These are phyloP conservation scores for Diceros bicornis DNA, from an alignment of 2,797 vertebrate genomes.

Conservation along the genomic window DNA sequence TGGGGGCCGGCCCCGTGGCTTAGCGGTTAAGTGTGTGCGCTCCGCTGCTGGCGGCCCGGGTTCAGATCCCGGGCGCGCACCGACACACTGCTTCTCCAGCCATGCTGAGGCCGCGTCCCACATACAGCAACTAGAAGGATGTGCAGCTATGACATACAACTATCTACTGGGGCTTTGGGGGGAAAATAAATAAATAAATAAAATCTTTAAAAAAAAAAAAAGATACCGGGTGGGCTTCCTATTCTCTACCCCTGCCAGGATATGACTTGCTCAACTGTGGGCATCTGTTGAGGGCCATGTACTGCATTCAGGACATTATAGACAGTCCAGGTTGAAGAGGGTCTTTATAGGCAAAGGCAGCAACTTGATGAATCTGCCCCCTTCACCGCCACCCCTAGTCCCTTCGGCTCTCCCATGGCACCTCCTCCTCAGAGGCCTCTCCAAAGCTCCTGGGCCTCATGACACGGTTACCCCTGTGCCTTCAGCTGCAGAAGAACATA, in stretches of 20 bases:
- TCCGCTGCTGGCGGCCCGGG: too few relatives aligned
- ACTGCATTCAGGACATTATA: background rate
- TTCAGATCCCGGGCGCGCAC: too few relatives aligned
- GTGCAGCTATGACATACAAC: too few relatives aligned
- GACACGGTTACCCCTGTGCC: background rate
- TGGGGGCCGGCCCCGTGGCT: too few relatives aligned
- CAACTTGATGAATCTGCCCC: background rate
- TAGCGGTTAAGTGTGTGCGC: too few relatives aligned
- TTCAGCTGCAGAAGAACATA: constrained; percentile 94
- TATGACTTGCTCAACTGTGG: background rate
- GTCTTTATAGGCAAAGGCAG: background rate
- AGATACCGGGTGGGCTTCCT: background rate
- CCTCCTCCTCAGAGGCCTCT: background rate
- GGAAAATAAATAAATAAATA: too few relatives aligned
- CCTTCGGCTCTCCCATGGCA: background rate
- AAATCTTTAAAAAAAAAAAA: too few relatives aligned
- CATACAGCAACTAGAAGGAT: too few relatives aligned
- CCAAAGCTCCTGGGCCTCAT: background rate
- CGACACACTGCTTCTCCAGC: too few relatives aligned
- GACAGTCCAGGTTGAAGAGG: background rate
- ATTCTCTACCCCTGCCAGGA: background rate
- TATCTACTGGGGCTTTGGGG: too few relatives aligned
- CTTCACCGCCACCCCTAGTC: background rate
- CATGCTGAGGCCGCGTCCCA: too few relatives aligned
- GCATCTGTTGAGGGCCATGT: background rate